Evolutionary conservation across 1,140 invertebrate species (phyloP).

Genomic region (Cephus cinctus): DNA sequence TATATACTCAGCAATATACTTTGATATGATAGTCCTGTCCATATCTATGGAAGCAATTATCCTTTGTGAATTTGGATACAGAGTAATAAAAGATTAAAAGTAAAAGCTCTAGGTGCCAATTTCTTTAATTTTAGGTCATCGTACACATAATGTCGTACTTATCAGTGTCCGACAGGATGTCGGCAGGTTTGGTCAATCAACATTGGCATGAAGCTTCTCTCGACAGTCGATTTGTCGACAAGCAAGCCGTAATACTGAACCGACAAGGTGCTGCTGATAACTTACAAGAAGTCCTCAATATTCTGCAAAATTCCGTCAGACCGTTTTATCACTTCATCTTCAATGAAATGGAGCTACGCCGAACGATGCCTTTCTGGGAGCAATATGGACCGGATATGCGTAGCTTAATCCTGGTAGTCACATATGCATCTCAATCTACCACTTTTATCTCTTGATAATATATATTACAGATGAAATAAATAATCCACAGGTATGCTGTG

Average conservation of each 20-base stretch:
- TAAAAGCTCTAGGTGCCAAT: too few species aligned
- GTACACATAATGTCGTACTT: conserved; percentile 64
- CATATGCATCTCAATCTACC: too few species aligned
- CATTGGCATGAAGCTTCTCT: conserved; percentile 62
- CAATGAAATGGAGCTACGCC: conserved; percentile 61
- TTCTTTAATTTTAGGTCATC: conserved; percentile 57
- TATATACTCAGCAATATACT: too few species aligned
- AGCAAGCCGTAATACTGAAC: conserved; percentile 56
- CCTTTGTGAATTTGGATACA: too few species aligned
- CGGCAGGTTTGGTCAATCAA: conserved; percentile 60
- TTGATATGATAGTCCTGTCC: too few species aligned
- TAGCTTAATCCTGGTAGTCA: conserved; percentile 56
- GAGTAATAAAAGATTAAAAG: too few species aligned
- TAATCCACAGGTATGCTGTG: conserved; percentile 48
- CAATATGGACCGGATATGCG: conserved; percentile 47
- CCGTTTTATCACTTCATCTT: conserved; percentile 60
- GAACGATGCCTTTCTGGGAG: conserved; percentile 42
- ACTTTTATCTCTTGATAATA: too few species aligned
- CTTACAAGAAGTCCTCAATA: conserved; percentile 49
- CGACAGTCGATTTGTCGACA: conserved; percentile 57
- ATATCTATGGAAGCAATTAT: too few species aligned
- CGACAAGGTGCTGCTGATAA: conserved; percentile 57
- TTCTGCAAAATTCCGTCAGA: conserved; percentile 52
- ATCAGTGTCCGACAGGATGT: conserved; percentile 59
- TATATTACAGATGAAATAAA: too few species aligned